phyloP scores from a whole-genome alignment of 2,113 vertebrate species.

The Cairina moschata region DNA sequence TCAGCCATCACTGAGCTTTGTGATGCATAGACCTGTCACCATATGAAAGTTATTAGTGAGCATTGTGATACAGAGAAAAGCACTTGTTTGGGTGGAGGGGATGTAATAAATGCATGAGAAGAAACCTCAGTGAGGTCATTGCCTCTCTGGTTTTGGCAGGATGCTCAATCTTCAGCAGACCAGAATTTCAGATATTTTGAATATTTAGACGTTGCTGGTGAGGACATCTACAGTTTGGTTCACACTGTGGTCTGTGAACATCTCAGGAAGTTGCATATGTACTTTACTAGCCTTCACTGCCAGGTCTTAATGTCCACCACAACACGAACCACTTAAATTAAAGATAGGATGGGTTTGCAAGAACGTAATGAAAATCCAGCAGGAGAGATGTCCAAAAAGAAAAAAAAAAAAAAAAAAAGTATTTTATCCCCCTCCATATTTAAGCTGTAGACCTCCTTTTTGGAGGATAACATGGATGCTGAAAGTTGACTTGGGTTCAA shows the following conservation, averaged over 20 bases:
- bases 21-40: not conserved
- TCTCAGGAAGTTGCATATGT: not conserved
- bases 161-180: not conserved
- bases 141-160: not conserved
- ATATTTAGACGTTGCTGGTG: not conserved
- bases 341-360: not conserved
- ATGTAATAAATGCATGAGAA: not conserved
- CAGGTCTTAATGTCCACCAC: not conserved
- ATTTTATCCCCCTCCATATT: not conserved
- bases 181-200: not conserved
- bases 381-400: not conserved
- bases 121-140: not conserved
- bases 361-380: not conserved
- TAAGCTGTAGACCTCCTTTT: not conserved
- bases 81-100: not conserved
- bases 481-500: not conserved
- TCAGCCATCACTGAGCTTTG: not conserved
- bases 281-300: not conserved
- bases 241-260: not conserved
- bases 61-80: not conserved
- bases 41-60: not conserved
- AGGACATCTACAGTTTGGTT: not conserved
- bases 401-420: not conserved
- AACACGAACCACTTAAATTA: not conserved
- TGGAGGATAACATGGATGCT: not conserved